Conservation (phyloP, 35 echinoderm and acorn worm genomes). For the Lytechinus variegatus region DNA sequence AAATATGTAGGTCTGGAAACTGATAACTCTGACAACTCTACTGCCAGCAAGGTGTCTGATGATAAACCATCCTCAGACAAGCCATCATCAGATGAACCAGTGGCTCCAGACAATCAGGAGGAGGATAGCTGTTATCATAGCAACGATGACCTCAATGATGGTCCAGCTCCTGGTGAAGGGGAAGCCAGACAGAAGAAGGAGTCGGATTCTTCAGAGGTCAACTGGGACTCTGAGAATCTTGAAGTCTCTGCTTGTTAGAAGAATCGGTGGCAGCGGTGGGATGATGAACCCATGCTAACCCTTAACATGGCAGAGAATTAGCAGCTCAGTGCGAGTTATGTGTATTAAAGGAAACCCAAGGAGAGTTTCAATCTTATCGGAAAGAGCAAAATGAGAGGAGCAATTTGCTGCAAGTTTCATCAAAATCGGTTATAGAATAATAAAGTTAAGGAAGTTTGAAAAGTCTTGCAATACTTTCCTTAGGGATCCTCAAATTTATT, state of each 20-base stretch:
- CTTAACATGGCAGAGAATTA: no score
- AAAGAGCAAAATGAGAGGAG: no score
- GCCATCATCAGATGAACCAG: constrained; percentile 41
- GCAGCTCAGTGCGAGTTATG: no score
- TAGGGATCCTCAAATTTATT: no score
- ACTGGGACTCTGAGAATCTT: constrained; percentile 86
- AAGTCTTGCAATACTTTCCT: no score
- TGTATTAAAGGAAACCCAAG: no score
- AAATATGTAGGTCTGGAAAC: constrained; percentile 12
- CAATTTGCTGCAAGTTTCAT: no score
- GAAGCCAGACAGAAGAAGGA: constrained; percentile 52
- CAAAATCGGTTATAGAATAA: no score
- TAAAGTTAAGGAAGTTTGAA: no score
- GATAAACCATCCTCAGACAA: constrained; percentile 42
- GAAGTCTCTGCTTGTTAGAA: constrained; percentile 86
- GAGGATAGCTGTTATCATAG: constrained; percentile 99
- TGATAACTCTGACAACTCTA: not conserved
- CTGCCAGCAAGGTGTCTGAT: constrained; percentile 15
- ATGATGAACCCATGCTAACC: no score
- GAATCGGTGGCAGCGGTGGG: constrained; percentile 10
- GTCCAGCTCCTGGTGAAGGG: constrained; percentile 53
- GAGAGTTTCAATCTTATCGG: no score
- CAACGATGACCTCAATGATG: constrained; percentile 97
- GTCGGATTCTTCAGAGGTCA: constrained; percentile 48
- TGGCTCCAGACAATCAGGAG: constrained; percentile 80